Evolutionary conservation across 2,888 invertebrate species (phyloP).

Genomic region (Hydroisotoma schaefferi): DNA sequence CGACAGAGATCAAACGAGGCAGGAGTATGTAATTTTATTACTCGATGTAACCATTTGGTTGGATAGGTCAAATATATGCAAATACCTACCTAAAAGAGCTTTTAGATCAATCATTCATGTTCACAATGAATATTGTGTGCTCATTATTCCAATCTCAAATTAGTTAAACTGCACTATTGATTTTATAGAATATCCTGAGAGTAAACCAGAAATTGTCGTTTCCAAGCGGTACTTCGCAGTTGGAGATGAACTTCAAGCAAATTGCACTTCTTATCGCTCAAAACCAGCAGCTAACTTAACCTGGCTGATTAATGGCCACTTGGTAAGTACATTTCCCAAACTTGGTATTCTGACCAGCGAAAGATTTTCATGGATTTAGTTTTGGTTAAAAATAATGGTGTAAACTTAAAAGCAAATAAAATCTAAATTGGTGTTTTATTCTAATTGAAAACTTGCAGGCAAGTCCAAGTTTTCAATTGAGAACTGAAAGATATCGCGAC

Average conservation of each 20-base stretch:
- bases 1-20: no score
- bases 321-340: conserved; percentile 14
- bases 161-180: no score
- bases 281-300: conserved; percentile 39
- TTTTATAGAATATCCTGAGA: conserved; percentile 29
- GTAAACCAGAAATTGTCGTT: conserved; percentile 29
- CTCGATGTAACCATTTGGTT: no score
- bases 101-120: no score
- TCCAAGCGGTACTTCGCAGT: conserved; percentile 28
- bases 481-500: conserved; percentile 21
- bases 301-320: conserved; percentile 33
- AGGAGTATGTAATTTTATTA: no score
- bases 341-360: no score
- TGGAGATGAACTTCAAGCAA: conserved; percentile 35
- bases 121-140: no score
- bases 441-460: conserved; percentile 13
- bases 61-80: no score
- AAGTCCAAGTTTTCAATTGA: conserved; percentile 17
- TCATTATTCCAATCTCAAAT: no score
- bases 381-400: no score
- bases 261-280: conserved; percentile 40
- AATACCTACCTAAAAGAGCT: no score
- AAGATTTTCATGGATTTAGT: no score
- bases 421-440: background rate
- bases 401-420: background rate